phyloP scores from a whole-genome alignment of 2,888 invertebrate genomes.

The Schizotus pectinicornis region DNA sequence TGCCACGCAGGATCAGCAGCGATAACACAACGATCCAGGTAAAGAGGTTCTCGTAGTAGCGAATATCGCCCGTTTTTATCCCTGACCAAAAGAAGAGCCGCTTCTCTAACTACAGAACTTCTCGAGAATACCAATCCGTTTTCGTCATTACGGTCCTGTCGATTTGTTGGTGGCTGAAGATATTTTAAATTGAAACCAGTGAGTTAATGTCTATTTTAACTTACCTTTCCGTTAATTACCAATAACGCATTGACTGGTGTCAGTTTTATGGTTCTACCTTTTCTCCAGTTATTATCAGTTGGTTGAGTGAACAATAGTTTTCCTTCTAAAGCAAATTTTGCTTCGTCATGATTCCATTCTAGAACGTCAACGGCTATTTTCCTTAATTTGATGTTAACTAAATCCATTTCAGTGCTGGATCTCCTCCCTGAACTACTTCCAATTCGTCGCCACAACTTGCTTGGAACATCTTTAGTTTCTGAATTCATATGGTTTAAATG shows the following conservation, averaged over 20 bases:
- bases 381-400: conserved; percentile 86
- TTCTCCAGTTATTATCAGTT: conserved; percentile 89
- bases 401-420: conserved; percentile 83
- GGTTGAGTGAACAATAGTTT: conserved; percentile 87
- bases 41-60: conserved; percentile 86
- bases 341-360: conserved; percentile 94
- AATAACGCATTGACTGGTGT: conserved; percentile 88
- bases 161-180: conserved; percentile 28
- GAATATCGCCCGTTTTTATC: conserved; percentile 91
- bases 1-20: conserved; percentile 89
- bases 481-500: conserved; percentile 95
- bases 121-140: conserved; percentile 67
- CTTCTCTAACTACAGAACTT: conserved; percentile 81
- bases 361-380: conserved; percentile 93
- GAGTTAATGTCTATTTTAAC: conserved; percentile 1
- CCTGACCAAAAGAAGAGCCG: conserved; percentile 84
- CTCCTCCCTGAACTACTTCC: conserved; percentile 73
- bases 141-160: conserved; percentile 42
- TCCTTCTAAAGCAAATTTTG: conserved; percentile 89
- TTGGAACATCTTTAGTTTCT: conserved; percentile 88
- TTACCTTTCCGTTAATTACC: conserved; percentile 90
- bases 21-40: conserved; percentile 89
- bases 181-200: conserved; percentile 3
- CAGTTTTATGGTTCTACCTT: conserved; percentile 87
- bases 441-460: conserved; percentile 88